Conservation (phyloP, 1,140 invertebrate species). For the Pseudachorutes palmiensis region DNA sequence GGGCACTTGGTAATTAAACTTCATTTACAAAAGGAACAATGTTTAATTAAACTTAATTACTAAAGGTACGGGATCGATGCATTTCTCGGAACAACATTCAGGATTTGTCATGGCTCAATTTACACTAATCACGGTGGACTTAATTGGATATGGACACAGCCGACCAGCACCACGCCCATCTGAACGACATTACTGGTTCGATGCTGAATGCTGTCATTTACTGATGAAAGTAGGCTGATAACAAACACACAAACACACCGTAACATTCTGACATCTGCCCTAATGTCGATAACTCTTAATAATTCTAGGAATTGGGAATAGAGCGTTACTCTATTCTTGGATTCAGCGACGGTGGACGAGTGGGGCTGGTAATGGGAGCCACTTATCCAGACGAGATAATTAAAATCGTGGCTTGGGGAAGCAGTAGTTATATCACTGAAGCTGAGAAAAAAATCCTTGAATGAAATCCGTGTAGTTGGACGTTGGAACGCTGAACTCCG, state of each 20-base stretch:
- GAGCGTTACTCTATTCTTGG: background rate
- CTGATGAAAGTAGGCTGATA: background rate
- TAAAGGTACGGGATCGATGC: background rate
- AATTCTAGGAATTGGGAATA: background rate
- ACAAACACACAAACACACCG: background rate
- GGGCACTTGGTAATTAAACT: background rate
- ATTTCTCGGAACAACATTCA: background rate
- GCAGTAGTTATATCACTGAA: background rate
- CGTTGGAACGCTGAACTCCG: background rate
- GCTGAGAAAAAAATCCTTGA: background rate
- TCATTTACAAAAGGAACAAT: background rate
- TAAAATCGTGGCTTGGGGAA: background rate
- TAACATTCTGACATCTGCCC: background rate
- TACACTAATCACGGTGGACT: background rate
- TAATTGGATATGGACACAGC: background rate
- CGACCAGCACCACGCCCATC: background rate
- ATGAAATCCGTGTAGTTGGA: background rate
- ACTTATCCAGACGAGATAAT: background rate
- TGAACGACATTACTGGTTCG: background rate
- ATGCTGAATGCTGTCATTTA: background rate
- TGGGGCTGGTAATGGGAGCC: background rate
- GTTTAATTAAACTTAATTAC: background rate
- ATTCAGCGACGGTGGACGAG: slow-evolving; percentile 3
- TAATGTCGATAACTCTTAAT: background rate
- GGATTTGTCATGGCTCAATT: background rate